Conservation (phyloP, 2,888 invertebrate genomes). For the Zaprionus lineosus region DNA sequence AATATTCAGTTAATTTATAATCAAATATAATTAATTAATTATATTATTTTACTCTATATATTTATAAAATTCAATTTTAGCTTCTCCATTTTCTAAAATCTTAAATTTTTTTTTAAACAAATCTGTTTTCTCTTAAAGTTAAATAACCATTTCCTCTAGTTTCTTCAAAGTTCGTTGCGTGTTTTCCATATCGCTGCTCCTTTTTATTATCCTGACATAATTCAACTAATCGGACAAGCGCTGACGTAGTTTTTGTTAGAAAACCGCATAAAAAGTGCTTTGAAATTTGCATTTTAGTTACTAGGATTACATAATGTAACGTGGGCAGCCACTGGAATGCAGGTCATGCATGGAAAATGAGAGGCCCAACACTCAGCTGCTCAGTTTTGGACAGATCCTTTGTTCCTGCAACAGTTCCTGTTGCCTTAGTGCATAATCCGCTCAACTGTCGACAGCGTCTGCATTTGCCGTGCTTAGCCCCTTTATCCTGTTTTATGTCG, state of each 20-base stretch:
- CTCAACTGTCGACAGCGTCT: conserved; percentile 52
- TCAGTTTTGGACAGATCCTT: conserved; percentile 19
- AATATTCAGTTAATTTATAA: too few species aligned
- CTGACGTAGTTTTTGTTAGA: conserved; percentile 41
- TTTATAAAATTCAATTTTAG: too few species aligned
- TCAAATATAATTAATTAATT: too few species aligned
- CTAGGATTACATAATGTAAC: conserved; percentile 54
- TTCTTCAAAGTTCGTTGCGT: conserved; percentile 10
- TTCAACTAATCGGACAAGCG: conserved; percentile 19
- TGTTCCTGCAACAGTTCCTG: conserved; percentile 19
- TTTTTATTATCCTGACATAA: conserved; percentile 29
- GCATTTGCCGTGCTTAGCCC: conserved; percentile 43
- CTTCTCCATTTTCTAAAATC: too few species aligned
- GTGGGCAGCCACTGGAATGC: conserved; percentile 22
- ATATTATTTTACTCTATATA: too few species aligned
- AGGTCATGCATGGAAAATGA: not conserved
- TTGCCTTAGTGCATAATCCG: conserved; percentile 61
- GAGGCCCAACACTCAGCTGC: not conserved
- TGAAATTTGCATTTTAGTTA: conserved; percentile 52
- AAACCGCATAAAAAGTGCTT: conserved; percentile 55
- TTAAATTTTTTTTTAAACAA: not conserved
- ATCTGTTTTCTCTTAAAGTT: too few species aligned
- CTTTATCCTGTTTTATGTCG: conserved; percentile 70
- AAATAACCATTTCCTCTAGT: not conserved
- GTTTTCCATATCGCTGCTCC: conserved; percentile 22